Evolutionary conservation across 2,113 vertebrate species (phyloP).

Genomic region (Morone saxatilis): DNA sequence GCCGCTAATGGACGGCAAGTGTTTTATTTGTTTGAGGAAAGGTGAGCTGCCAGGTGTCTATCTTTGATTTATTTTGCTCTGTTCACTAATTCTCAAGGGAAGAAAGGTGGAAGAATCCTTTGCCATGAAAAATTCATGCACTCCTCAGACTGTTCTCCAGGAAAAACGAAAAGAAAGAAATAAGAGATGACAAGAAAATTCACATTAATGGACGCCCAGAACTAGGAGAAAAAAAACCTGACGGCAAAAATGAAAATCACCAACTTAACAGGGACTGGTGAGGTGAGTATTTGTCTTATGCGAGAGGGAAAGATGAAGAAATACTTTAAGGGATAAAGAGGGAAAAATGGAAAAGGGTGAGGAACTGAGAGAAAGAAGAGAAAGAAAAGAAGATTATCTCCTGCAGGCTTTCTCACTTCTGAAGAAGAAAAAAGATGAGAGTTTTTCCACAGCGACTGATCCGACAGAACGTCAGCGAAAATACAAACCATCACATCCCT

Average conservation of each 20-base stretch:
- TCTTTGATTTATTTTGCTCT: conserved; percentile 34
- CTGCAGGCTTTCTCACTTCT: conserved; percentile 55
- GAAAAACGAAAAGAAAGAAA: conserved; percentile 23
- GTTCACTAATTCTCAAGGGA: not conserved
- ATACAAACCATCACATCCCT: conserved; percentile 35
- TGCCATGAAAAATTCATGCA: conserved; percentile 66
- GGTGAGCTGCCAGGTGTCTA: conserved; percentile 25
- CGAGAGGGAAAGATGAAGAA: not conserved
- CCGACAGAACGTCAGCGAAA: conserved; percentile 43
- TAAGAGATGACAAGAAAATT: not conserved
- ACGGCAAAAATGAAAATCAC: not conserved
- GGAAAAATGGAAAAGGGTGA: conserved; percentile 38
- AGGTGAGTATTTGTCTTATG: not conserved
- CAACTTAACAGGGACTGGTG: conserved; percentile 2
- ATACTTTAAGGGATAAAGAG: conserved; percentile 43
- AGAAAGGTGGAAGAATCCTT: conserved; percentile 39
- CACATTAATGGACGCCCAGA: not conserved
- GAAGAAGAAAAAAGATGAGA: conserved; percentile 32
- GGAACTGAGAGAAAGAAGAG: conserved; percentile 25
- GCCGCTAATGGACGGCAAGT: conserved; percentile 7
- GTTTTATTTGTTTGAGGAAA: conserved; percentile 33
- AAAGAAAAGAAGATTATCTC: conserved; percentile 70
- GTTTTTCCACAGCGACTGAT: conserved; percentile 43
- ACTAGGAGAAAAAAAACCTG: not conserved
- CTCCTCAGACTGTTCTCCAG: conserved; percentile 4